Evolutionary conservation across 2,113 vertebrate genomes (phyloP), one percentile per base, ranked within the genome.

Genomic region (Miniopterus natalensis): DNA sequence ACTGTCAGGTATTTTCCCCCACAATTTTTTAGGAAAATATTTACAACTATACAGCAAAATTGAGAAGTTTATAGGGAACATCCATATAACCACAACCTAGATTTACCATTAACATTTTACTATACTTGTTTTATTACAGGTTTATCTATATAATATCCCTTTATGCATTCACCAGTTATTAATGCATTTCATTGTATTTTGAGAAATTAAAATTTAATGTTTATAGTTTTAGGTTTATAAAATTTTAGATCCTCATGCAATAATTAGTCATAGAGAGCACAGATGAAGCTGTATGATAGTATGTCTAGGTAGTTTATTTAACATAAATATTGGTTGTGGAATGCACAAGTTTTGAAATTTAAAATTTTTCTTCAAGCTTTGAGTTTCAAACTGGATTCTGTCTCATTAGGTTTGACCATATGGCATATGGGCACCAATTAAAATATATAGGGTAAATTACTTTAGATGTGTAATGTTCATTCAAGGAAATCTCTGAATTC

Each of bases 381-480:
- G 53, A 49, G 10, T 97, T 95, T 96, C 97, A 90, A 90, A 68
- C 45, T 96, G 18, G 15, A 63, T 94, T 23, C 25, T 94, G 91
- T 21, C n/a, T 94, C 49, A 53, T 57, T 94, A 93, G 77, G 51
- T 29, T 92, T 95, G 11, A 88, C 27, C 18, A 23, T 94, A 66
- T 92, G 55, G 66, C 36, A 47, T 31, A 49, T 2, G 3, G 13
- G 70, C 12, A 55, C 1, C 15, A 40, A 95, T 59, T 92, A 84
- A 42, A 4, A 45, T 55, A 66, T 49, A 83, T 57, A 89, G 65
- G 73, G 23, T 92, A 86, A 95, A 59, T 86, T 92, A 92, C 53
- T 91, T 79, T 47, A 73, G 74, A 59, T 79, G 49, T 92, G 6
- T 90, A 79, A 53, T 63, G 40, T 79, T 94, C 53, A 79, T 84